Evolutionary conservation across 2,888 invertebrate genomes (phyloP), one percentile per base, ranked within the genome.

Genomic region (Himalopsyche tibetana): DNA sequence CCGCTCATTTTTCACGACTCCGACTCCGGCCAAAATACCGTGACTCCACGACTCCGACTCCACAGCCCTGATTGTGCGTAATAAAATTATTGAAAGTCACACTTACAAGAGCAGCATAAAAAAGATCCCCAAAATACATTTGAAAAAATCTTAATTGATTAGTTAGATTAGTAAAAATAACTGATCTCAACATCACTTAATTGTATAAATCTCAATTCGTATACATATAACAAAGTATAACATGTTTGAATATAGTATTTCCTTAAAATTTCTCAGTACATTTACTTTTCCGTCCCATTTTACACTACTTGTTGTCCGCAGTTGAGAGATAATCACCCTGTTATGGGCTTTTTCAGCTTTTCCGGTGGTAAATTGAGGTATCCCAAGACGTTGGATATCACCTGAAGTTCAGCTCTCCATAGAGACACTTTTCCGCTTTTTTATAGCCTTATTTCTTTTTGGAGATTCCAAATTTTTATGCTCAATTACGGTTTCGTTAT

Each of bases 341-440:
- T 28, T 63, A 63, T 19, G 19, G 63, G 15, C 63, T 19, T 63
- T 19, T 19, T 15, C 28, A 19, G 63, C 19, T 19, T n/a, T 63
- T 28, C 63, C 63, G 6, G 63, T 28, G 19, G 1, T 63, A 19
- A 19, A 63, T 63, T 19, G 19, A 63, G 63, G 15, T 17, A 56
- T 63, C 19, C 63, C 6, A 63, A 63, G 63, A 63, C 63, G 19
- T 19, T 63, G 19, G 19, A 19, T 63, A 63, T 19, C 19, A 63
- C 63, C 19, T 63, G 11, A 63, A 63, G 19, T 28, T 28, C 19
- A 63, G 28, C 8, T 63, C 19, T 63, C 19, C 63, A 19, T 19
- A 28, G 63, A 63, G 63, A 63, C 63, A 63, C 63, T 63, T 19
- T 63, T 28, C 28, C 63, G 63, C 19, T 63, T 28, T 56, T 63